Base-by-base conservation (phyloP, 2,888 invertebrate genomes). In the Pachliopta kotzebuea region DNA sequence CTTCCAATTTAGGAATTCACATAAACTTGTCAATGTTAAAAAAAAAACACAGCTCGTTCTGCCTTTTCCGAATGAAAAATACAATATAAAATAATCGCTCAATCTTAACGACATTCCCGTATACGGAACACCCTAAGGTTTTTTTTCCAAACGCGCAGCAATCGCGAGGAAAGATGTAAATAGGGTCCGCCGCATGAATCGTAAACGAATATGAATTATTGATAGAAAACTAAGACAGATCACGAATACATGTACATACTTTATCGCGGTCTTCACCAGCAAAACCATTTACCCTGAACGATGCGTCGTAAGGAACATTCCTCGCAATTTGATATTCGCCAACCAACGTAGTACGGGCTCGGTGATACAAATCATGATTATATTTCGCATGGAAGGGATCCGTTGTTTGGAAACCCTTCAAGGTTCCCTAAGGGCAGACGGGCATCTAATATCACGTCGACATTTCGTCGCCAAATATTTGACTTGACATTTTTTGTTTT, bases 401-500 rank as follows among this genome's bases (percentile, higher is more conserved):
- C 78, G 75, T 80, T 75, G 73, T 74, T 76, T 69, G 70, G 84
- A 85, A 85, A 75, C 83, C 86, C 76, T 71, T 67, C 71, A 73
- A 73, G 70, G 65, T 67, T 65, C 63, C 67, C 68, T 53, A 62
- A 69, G 71, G 74, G 71, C 67, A 71, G 68, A 72, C 67, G 63
- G 63, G 66, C 70, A 68, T 76, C 76, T 77, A 74, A 77, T 76
- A 75, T 76, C 75, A 70, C 60, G 70, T 74, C 76, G 76, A 72
- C 78, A 76, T 74, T 74, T 70, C 71, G 72, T 75, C 76, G 75
- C 74, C 83, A 85, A 88, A 88, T 83, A 84, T 86, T 85, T 81
- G 79, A 73, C 50, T 8, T 55, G 17, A 42, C 26, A 42, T 59
- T 50, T 57, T 8, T 14, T 56, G 29, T 29, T 56, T 14, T 14